Evolutionary conservation across 2,888 invertebrate genomes (phyloP).

Genomic region (Helleia helle): DNA sequence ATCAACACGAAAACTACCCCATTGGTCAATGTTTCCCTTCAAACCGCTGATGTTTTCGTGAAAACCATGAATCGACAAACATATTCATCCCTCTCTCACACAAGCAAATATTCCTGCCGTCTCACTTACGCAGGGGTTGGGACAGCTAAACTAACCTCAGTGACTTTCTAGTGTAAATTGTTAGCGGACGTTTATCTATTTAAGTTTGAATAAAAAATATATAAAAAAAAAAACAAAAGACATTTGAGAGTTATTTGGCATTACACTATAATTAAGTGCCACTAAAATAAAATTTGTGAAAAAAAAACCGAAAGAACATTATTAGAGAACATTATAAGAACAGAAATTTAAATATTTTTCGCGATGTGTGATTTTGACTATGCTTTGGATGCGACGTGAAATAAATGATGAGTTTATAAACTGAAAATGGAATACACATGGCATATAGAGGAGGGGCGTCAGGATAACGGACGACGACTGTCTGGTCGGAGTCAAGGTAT

Average conservation of each 20-base stretch:
- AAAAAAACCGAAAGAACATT: constrained; percentile 17
- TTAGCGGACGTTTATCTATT: constrained; percentile 45
- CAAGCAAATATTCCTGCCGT: constrained; percentile 25
- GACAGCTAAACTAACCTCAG: constrained; percentile 41
- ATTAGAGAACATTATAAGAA: too few species aligned
- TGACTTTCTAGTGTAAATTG: constrained; percentile 56
- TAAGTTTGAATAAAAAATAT: background rate
- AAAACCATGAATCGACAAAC: constrained; percentile 43
- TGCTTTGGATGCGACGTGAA: constrained; percentile 33
- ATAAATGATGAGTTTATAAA: constrained; percentile 25
- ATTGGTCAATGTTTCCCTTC: constrained; percentile 43
- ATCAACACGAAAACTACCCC: constrained; percentile 15
- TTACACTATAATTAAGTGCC: background rate
- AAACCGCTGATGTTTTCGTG: constrained; percentile 44
- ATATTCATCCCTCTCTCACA: constrained; percentile 38
- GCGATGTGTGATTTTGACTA: constrained; percentile 31
- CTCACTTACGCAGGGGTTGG: constrained; percentile 50
- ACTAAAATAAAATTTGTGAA: constrained; percentile 12
- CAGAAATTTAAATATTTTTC: constrained; percentile 10
- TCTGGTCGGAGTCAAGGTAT: constrained; percentile 51
- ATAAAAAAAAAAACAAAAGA: too few species aligned
- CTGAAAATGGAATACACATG: constrained; percentile 65
- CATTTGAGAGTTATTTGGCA: background rate
- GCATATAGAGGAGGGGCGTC: constrained; percentile 56
- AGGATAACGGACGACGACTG: constrained; percentile 40